Base-by-base conservation (phyloP, 1,140 invertebrate genomes). In the Drosophila arizonae region DNA sequence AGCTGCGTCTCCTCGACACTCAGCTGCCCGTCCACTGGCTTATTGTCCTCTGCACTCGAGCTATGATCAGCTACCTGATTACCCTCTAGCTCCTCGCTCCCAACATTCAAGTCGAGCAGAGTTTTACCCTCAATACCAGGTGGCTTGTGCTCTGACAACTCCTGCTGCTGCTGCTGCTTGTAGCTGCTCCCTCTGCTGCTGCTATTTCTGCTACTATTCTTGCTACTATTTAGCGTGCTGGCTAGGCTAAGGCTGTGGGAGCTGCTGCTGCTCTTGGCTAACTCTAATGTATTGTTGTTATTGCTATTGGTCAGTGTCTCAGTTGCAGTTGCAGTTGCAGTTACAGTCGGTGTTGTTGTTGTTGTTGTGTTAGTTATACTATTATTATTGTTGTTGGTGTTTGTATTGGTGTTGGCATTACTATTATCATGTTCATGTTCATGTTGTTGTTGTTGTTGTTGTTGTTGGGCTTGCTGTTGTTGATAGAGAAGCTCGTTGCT, bases 401-500 rank as follows among this genome's bases (percentile, higher is more conserved):
- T 90, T 48, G 64, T 76, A 56, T 76, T 67, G 45, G 51, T 56
- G 58, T 57, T 69, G 30, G 70, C 72, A 57, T 90, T 76, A 41
- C 57, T 71, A 58, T 74, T 77, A 56, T 81, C 62, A 39, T 64
- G 75, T 67, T 48, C 65, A 63, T 77, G 63, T 72, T 71, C 41
- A 17, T 76, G 73, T 72, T 62, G 30, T 33, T 33, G 6, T 33
- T 33, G 43, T 51, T 72, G 65, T 63, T 76, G 69, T 71, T 80
- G 54, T 55, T 73, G 64, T 76, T 79, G 52, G 65, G 64, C 46
- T 58, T 67, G 69, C 69, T 79, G 70, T 62, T 81, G 72, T 79
- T 79, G 74, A 51, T 84, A 76, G 64, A 76, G 70, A 67, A 79
- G 82, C 81, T 79, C 79, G 69, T 82, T 85, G 79, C 77, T 88